These are phyloP conservation scores for Motacilla alba DNA, from an alignment of 2,113 vertebrate genomes.

Conservation along the genomic window DNA sequence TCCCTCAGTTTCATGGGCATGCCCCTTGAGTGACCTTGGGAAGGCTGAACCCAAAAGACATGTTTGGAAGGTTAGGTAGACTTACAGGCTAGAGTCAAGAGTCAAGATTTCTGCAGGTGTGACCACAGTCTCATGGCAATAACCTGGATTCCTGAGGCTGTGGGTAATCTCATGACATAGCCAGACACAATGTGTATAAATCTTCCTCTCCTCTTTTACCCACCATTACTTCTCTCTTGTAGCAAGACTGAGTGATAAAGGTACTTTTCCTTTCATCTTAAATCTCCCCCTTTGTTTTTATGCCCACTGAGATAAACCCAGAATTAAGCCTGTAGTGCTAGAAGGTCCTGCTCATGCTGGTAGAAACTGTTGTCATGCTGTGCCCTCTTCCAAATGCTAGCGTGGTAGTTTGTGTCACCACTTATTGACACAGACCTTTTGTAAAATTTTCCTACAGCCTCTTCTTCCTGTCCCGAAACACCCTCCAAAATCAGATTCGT, in stretches of 20 bases:
- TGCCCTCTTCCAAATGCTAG: background rate
- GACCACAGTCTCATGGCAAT: background rate
- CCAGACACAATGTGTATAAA: background rate
- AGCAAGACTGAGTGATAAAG: background rate
- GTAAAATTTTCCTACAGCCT: background rate
- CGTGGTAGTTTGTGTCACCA: background rate
- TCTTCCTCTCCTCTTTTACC: background rate
- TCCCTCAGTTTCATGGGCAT: background rate
- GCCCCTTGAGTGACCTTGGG: background rate
- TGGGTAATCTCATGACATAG: background rate
- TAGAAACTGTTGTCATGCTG: background rate
- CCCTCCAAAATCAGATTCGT: background rate
- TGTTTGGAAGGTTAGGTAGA: background rate
- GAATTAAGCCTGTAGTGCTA: background rate
- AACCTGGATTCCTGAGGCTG: background rate
- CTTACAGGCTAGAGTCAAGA: background rate
- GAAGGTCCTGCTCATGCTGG: background rate
- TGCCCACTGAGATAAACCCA: background rate
- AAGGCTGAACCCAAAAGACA: background rate
- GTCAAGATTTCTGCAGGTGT: background rate
- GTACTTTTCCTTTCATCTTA: background rate
- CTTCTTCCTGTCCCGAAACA: fast-evolving
- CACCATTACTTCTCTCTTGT: background rate
- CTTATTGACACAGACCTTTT: background rate
- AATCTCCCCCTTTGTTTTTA: background rate